A percentile compares a stretch with the other conserved stretches of the same genome.
These are phyloP conservation scores for Brachypodius melanocephalos DNA, from an alignment of 2,113 vertebrate genomes.

Conservation along the genomic window DNA sequence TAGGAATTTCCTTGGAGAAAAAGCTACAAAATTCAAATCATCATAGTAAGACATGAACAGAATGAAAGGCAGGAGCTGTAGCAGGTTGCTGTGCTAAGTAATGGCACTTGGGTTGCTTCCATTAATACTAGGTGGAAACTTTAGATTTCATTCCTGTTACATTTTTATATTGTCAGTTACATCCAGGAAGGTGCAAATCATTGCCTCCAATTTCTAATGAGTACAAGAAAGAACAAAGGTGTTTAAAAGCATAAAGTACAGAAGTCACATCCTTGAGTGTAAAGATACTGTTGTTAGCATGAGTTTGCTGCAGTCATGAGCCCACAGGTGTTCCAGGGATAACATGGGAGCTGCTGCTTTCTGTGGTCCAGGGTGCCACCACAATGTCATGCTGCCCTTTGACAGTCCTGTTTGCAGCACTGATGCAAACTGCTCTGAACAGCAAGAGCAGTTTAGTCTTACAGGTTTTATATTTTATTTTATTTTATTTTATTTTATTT, in stretches of 20 bases:
- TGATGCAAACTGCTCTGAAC: neutral
- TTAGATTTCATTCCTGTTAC: neutral
- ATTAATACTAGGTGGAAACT: neutral
- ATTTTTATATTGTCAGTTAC: neutral
- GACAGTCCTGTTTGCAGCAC: neutral
- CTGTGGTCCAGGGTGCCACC: no score
- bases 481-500: no score
- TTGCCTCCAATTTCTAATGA: neutral
- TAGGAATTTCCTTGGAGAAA: neutral
- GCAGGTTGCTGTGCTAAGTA: neutral
- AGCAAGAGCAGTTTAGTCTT: neutral
- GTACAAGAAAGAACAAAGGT: neutral
- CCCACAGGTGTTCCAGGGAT: neutral
- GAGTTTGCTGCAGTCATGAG: neutral
- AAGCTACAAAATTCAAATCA: neutral
- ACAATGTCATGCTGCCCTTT: neutral
- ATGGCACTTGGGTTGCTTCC: neutral
- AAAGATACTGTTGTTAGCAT: fast-evolving
- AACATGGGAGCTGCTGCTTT: neutral
- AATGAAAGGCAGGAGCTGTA: neutral
- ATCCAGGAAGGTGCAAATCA: neutral
- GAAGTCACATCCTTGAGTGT: neutral
- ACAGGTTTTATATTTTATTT: neutral
- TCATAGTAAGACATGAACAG: neutral
- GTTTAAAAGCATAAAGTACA: neutral